phyloP scores from a whole-genome alignment of 2,888 invertebrate genomes.

The Trachelus stipa region DNA sequence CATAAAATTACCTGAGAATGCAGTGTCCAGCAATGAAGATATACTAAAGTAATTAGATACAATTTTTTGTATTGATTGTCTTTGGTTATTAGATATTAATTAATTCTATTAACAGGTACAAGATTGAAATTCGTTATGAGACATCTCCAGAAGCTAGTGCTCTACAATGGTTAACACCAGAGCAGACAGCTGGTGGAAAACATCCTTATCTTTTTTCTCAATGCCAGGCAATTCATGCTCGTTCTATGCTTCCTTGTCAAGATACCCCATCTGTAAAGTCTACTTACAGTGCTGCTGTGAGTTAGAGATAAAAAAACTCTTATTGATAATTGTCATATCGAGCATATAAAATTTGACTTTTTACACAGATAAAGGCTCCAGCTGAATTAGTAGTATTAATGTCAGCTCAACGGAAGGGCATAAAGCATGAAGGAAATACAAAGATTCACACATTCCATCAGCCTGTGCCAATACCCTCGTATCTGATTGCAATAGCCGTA shows the following conservation, averaged over 20 bases:
- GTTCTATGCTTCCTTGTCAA: constrained; percentile 92
- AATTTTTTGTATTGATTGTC: background rate
- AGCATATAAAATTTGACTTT: background rate
- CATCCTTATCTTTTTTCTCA: constrained; percentile 89
- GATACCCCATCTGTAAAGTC: constrained; percentile 92
- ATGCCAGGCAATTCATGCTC: constrained; percentile 88
- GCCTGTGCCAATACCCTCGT: constrained; percentile 87
- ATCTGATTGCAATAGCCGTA: constrained; percentile 89
- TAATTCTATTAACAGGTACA: constrained; percentile 64
- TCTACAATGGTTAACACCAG: constrained; percentile 88
- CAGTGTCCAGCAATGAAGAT: constrained; percentile 49
- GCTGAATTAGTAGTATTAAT: constrained; percentile 83
- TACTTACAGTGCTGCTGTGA: constrained; percentile 79
- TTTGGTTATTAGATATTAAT: constrained; percentile 16
- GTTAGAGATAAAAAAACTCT: constrained; percentile 19
- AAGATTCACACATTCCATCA: constrained; percentile 75
- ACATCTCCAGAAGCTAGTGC: constrained; percentile 85
- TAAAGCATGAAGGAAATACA: constrained; percentile 64
- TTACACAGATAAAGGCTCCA: constrained; percentile 76
- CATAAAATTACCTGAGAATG: constrained; percentile 73
- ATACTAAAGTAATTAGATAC: constrained; percentile 14
- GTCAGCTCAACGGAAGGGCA: constrained; percentile 80
- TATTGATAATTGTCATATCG: background rate
- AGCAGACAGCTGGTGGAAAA: constrained; percentile 88
- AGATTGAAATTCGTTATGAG: constrained; percentile 77